Conservation (phyloP, 2,113 vertebrate species). For the Oncorhynchus nerka region DNA sequence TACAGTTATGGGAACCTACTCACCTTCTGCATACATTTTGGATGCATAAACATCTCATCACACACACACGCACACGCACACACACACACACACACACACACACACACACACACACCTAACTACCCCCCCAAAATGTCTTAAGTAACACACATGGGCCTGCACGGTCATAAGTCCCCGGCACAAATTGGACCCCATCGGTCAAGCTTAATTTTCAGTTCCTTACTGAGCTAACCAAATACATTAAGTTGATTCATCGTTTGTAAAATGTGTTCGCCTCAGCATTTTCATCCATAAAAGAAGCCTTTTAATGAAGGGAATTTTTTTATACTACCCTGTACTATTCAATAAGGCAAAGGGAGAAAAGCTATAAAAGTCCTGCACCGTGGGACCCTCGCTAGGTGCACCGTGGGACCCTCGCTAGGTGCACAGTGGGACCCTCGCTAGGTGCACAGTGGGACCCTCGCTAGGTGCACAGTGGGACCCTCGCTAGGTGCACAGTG, state of each 20-base stretch:
- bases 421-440: background rate
- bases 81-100: background rate
- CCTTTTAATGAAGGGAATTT: conserved; percentile 58
- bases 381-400: background rate
- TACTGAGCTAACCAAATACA: conserved; percentile 54
- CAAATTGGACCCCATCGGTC: conserved; percentile 38
- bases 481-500: no score
- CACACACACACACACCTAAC: conserved; percentile 8
- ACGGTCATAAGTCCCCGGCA: conserved; percentile 11
- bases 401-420: background rate
- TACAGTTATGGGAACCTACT: no score
- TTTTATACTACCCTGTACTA: conserved; percentile 59
- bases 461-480: no score
- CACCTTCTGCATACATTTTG: no score
- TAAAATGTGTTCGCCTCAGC: conserved; percentile 64
- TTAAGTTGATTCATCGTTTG: conserved; percentile 51
- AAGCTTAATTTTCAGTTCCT: conserved; percentile 58
- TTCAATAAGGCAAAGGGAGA: conserved; percentile 58
- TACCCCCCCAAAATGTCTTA: conserved; percentile 15
- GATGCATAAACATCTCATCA: no score
- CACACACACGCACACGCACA: no score
- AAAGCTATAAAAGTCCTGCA: conserved; percentile 28
- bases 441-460: conserved; percentile 39
- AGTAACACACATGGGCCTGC: conserved; percentile 9
- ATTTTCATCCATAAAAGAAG: conserved; percentile 52